Base-by-base conservation (phyloP, 1,140 invertebrate species). In the Panulirus ornatus region DNA sequence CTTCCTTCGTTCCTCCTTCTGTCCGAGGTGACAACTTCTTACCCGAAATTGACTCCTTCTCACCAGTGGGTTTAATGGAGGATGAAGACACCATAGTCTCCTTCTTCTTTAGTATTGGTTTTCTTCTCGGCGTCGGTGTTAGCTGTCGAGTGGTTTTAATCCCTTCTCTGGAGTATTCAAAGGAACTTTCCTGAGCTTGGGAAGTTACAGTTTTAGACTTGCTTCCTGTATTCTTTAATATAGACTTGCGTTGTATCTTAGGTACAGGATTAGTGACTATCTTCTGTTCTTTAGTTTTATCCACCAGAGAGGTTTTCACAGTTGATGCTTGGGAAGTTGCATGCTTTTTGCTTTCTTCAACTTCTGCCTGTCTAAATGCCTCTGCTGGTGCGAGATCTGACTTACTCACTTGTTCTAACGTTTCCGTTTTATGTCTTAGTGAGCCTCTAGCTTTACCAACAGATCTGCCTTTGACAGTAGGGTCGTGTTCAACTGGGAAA, bases 21-120 rank as follows among this genome's bases (percentile, higher is more conserved):
- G 27, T 66, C 58, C 30, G 51, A 81, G 47, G 36, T 30, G 16
- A 34, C 2, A 22, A 34, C 30, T 58, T 81, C 42, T 51, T 40
- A 44, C 44, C 42, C 3, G 19, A 51, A 34, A n/a, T 8, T 27
- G 40, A 19, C 19, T 78, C 75, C n/a, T 38, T 78, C 22, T 78
- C 70, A 51, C n/a, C 30, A 47, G 34, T 38, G 30, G 38, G 22
- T 44, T 84, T 84, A 8, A 19, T 58, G 30, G 2, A 34, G 11
- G 66, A 73, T 2, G 82, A 84, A 3, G 66, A 51, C 8, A 84
- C n/a, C 40, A 84, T 44, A 34, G 76, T 51, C 16, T 71, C 76
- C 40, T 16, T n/a, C n/a, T 84, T 89, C 63, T 89, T 89, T 44
- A 89, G 38, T 30, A 89, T 63, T 83, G 88, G 71, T 89, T 89